phyloP scores from a whole-genome alignment of 2,797 vertebrate genomes.

The Acrossocheilus fasciatus region DNA sequence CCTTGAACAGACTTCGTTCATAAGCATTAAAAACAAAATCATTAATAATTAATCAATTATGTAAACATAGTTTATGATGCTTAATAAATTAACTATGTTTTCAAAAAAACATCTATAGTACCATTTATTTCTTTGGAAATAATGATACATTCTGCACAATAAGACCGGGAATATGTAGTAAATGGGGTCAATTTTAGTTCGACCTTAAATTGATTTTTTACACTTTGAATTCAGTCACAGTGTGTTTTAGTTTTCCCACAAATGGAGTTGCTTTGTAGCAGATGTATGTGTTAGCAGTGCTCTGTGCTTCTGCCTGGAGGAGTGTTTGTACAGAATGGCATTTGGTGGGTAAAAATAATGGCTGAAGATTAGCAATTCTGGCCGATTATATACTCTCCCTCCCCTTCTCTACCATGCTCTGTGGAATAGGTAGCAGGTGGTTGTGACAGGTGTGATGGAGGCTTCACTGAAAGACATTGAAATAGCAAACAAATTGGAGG shows the following conservation, averaged over 20 bases:
- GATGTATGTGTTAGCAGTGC: constrained; percentile 54
- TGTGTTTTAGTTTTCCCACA: constrained; percentile 70
- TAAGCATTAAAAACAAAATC: no score
- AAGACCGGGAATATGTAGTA: neutral
- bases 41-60: neutral
- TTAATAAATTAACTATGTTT: neutral
- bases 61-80: neutral
- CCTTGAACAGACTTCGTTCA: neutral
- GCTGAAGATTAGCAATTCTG: constrained; percentile 68
- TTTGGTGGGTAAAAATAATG: constrained; percentile 61
- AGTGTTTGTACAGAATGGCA: constrained; percentile 47
- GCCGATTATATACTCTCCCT: constrained; percentile 68
- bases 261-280: constrained; percentile 68
- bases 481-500: constrained; percentile 68
- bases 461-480: constrained; percentile 67
- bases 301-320: constrained; percentile 62
- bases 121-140: neutral
- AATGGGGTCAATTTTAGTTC: neutral
- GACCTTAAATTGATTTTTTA: constrained; percentile 17
- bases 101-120: neutral
- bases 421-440: constrained; percentile 67
- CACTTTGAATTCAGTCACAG: neutral
- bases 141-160: neutral
- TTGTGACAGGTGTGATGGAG: constrained; percentile 72
- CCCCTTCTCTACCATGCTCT: constrained; percentile 59